These are phyloP conservation scores for Hyppa rectilinea DNA, from an alignment of 2,888 invertebrate species.

Conservation along the genomic window DNA sequence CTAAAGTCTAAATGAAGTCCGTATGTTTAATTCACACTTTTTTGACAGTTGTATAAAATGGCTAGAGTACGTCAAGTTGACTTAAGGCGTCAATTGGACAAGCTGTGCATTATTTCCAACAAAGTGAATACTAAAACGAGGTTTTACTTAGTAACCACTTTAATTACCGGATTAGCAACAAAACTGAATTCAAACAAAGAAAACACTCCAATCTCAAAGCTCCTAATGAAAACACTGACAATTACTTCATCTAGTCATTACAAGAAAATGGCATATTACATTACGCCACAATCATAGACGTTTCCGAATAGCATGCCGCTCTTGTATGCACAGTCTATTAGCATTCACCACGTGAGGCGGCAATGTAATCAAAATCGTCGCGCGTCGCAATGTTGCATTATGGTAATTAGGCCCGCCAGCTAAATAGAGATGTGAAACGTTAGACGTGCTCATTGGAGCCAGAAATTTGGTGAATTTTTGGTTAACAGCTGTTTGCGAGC, in stretches of 20 bases:
- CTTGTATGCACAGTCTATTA: slow-evolving; percentile 75
- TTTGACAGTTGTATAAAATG: not conserved
- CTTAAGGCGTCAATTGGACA: not conserved
- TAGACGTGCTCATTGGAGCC: slow-evolving; percentile 73
- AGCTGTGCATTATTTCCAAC: not conserved
- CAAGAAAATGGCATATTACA: slow-evolving; percentile 61
- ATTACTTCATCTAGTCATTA: slow-evolving; percentile 46
- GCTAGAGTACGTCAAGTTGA: not conserved
- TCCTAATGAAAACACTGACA: slow-evolving; percentile 37
- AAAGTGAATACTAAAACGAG: too few species aligned
- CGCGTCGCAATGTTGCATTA: slow-evolving; percentile 83
- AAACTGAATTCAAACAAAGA: slow-evolving; percentile 8
- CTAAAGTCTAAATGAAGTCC: too few species aligned
- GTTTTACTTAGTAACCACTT: not conserved
- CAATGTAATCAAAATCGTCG: slow-evolving; percentile 84
- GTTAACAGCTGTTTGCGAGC: slow-evolving; percentile 29
- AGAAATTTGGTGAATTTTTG: slow-evolving; percentile 67
- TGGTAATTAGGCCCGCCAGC: slow-evolving; percentile 79
- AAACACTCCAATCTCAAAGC: not conserved
- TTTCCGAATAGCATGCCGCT: slow-evolving; percentile 71
- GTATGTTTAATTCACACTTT: not conserved
- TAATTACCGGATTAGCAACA: not conserved
- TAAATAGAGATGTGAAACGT: slow-evolving; percentile 78
- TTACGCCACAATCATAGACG: slow-evolving; percentile 69
- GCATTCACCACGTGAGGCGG: slow-evolving; percentile 77